Evolutionary conservation across 2,797 vertebrate species (phyloP).

Genomic region (Philypnodon macrostomus): DNA sequence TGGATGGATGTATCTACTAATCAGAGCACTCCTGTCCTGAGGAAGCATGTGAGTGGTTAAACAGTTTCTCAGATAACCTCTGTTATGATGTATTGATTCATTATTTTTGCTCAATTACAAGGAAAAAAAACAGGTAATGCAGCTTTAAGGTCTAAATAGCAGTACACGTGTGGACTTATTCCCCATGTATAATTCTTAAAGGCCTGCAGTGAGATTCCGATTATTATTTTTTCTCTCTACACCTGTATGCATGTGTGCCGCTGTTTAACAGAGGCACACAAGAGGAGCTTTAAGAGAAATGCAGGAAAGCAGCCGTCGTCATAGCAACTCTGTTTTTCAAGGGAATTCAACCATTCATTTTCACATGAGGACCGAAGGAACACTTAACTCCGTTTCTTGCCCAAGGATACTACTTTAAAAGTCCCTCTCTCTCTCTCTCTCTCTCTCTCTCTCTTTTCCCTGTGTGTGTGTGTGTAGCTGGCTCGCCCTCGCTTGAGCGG

Average conservation of each 20-base stretch:
- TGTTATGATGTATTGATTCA: too few relatives aligned
- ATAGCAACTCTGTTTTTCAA: constrained; percentile 79
- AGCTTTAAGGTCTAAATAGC: background rate
- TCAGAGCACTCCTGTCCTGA: too few relatives aligned
- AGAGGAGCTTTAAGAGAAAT: constrained; percentile 48
- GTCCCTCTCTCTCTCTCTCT: constrained; percentile 23
- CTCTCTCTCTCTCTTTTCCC: constrained; percentile 24
- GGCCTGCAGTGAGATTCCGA: too few relatives aligned
- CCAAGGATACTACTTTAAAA: constrained; percentile 74
- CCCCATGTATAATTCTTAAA: too few relatives aligned
- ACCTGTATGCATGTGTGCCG: constrained; percentile 3
- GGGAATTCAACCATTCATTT: constrained; percentile 76
- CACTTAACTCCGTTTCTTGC: constrained; percentile 77
- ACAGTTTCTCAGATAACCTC: too few relatives aligned
- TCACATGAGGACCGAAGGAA: constrained; percentile 69
- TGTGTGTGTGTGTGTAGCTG: background rate
- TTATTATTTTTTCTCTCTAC: background rate
- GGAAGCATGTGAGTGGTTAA: too few relatives aligned
- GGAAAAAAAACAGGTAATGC: background rate
- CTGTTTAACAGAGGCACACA: background rate
- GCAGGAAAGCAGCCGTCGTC: constrained; percentile 72
- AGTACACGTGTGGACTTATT: background rate
- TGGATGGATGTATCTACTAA: too few relatives aligned
- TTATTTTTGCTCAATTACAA: too few relatives aligned
- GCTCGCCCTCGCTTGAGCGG: constrained; percentile 21